Evolutionary conservation across 2,113 vertebrate species (phyloP).

Genomic region (Puma concolor): DNA sequence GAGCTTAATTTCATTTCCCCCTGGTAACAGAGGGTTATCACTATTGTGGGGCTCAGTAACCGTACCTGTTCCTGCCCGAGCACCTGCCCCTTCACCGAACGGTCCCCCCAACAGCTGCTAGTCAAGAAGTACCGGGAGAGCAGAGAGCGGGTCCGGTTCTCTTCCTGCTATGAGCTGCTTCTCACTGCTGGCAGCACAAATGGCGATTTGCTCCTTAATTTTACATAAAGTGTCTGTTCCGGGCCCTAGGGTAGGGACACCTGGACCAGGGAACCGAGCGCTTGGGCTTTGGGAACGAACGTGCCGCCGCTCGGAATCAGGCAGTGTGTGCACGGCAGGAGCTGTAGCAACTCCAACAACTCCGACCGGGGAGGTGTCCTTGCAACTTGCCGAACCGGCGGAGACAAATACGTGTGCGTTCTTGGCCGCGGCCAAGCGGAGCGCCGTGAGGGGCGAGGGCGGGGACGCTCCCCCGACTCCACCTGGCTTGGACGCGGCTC

Average conservation of each 20-base stretch:
- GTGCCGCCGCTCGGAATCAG: not conserved
- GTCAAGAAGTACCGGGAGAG: not conserved
- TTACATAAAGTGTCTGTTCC: not conserved
- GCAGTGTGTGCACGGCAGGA: fast-evolving
- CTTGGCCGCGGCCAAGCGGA: not conserved
- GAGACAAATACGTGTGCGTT: too few relatives aligned
- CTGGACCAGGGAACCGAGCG: not conserved
- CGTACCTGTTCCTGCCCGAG: not conserved
- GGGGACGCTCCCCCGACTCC: not conserved
- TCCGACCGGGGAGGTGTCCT: not conserved
- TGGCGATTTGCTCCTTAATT: not conserved
- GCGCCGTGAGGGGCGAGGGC: not conserved
- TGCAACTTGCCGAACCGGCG: not conserved
- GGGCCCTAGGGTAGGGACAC: not conserved
- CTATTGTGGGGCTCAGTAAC: fast-evolving
- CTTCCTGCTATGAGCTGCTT: not conserved
- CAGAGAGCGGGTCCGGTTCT: not conserved
- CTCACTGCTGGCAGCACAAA: not conserved
- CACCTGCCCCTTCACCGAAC: not conserved
- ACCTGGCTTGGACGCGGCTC: not conserved
- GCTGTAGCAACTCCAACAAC: not conserved
- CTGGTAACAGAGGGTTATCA: not conserved
- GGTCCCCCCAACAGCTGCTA: not conserved
- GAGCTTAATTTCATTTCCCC: not conserved
- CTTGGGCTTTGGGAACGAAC: not conserved